A percentile compares a stretch with the other conserved stretches of the same genome.
phyloP scores from a whole-genome alignment of 1,140 invertebrate species.

The Pseudomyrmex dendroicus region DNA sequence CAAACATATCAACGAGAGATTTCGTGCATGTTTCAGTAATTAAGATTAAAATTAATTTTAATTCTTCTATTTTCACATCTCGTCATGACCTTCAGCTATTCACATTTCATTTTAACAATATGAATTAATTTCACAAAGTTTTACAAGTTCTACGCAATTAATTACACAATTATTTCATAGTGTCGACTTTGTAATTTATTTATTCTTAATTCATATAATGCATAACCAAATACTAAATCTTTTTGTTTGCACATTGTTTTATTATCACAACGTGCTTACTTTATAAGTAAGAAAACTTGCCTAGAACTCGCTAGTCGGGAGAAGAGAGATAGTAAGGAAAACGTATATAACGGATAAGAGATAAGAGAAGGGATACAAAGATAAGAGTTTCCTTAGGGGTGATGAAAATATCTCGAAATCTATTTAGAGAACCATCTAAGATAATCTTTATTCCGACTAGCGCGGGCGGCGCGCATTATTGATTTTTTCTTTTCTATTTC shows the following conservation, averaged over 20 bases:
- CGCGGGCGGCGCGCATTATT: slow-evolving; percentile 24
- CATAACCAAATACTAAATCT: slow-evolving; percentile 3
- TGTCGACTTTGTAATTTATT: too few relatives aligned
- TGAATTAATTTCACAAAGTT: neutral
- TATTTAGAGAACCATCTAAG: slow-evolving; percentile 79
- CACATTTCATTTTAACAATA: too few relatives aligned
- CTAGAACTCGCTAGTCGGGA: slow-evolving; percentile 62
- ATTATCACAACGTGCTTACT: slow-evolving; percentile 24
- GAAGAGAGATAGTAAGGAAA: slow-evolving; percentile 58
- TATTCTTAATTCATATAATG: too few relatives aligned
- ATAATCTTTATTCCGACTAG: slow-evolving; percentile 67
- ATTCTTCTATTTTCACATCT: too few relatives aligned
- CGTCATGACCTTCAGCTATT: too few relatives aligned
- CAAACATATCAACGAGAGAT: neutral
- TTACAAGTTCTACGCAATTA: too few relatives aligned
- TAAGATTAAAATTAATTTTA: neutral
- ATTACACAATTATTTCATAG: too few relatives aligned
- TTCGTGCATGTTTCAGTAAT: neutral
- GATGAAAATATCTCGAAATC: slow-evolving; percentile 77
- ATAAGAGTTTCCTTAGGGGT: slow-evolving; percentile 75
- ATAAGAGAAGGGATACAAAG: slow-evolving; percentile 75
- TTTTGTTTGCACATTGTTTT: neutral
- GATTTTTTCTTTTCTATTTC: slow-evolving; percentile 59
- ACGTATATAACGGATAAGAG: slow-evolving; percentile 72
- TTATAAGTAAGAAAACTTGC: slow-evolving; percentile 51